Base-by-base conservation (phyloP, 2,888 invertebrate genomes). In the Polydrusus cervinus region DNA sequence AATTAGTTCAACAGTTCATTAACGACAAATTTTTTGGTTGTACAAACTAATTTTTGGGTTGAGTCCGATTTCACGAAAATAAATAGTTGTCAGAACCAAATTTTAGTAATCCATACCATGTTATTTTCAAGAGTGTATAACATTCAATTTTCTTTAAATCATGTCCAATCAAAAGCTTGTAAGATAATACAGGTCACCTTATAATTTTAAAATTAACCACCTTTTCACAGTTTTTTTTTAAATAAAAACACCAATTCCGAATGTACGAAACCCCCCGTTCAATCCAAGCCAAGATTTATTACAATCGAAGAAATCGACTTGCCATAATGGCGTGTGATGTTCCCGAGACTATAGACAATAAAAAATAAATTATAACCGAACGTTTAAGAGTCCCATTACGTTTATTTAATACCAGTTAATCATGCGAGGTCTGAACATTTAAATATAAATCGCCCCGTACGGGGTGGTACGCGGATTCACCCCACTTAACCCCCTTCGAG, bases 371-470 rank as follows among this genome's bases (percentile, higher is more conserved):
- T 87, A 87, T 87, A 87, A 87, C 85, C 84, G 78, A 86, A 71
- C 85, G 85, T 86, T 85, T 84, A 83, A 86, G 85, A 85, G 86
- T 85, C 85, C 84, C 85, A 84, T 86, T 86, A 85, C 86, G 85
- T 87, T 86, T 87, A 61, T 87, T 87, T 87, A 87, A 87, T 87
- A 87, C 85, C 83, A 82, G 84, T 84, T 87, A 87, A 87, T 87
- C 87, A 87, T 87, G 87, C 87, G 72, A 78, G 69, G 65, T 34
- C 38, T 25, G 51, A 86, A 86, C 85, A 87, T 87, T 87, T 87
- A 87, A 87, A 87, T 87, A 87, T 86, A 87, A 86, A 87, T 85
- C 86, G 82, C 85, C 86, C 85, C 81, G 87, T 85, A 87, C 87
- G 82, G 82, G 84, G 82, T 87, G 87, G 87, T 86, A 87, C 83